phyloP scores from a whole-genome alignment of 1,140 invertebrate species.

The Centruroides vittatus region DNA sequence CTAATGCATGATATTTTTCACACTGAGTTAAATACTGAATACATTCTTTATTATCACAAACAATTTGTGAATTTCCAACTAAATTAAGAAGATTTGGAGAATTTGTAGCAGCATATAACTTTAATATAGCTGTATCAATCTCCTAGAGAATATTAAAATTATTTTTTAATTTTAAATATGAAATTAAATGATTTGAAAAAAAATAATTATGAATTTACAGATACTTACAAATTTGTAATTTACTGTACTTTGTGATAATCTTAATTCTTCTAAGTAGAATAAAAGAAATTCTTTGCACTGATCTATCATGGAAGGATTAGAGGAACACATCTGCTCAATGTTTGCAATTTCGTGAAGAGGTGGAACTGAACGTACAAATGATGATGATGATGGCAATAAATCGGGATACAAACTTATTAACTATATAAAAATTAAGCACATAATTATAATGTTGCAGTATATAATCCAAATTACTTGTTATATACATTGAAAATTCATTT shows the following conservation, averaged over 20 bases:
- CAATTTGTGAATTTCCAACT: constrained; percentile 23
- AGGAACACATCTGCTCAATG: constrained; percentile 29
- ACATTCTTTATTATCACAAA: constrained; percentile 31
- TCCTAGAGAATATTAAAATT: constrained; percentile 22
- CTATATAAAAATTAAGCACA: constrained; percentile 18
- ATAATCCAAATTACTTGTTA: too few species aligned
- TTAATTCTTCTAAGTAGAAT: constrained; percentile 28
- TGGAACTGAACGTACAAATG: constrained; percentile 28
- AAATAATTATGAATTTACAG: neutral
- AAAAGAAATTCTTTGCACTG: constrained; percentile 29
- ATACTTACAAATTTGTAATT: constrained; percentile 16
- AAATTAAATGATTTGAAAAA: too few species aligned
- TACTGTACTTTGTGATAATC: constrained; percentile 20
- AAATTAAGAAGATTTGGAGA: constrained; percentile 26
- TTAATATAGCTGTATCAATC: constrained; percentile 34
- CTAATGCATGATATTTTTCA: constrained; percentile 29
- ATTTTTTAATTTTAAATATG: too few species aligned
- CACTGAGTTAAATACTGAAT: constrained; percentile 28
- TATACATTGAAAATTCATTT: too few species aligned
- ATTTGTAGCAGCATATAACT: constrained; percentile 32
- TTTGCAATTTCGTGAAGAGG: constrained; percentile 35
- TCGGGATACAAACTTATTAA: constrained; percentile 32
- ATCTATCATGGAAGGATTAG: constrained; percentile 15
- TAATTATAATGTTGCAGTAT: too few species aligned
- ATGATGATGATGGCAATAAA: constrained; percentile 26